A percentile compares a stretch with the other conserved stretches of the same genome.
phyloP scores from a whole-genome alignment of 2,113 vertebrate species.

The Meriones unguiculatus region DNA sequence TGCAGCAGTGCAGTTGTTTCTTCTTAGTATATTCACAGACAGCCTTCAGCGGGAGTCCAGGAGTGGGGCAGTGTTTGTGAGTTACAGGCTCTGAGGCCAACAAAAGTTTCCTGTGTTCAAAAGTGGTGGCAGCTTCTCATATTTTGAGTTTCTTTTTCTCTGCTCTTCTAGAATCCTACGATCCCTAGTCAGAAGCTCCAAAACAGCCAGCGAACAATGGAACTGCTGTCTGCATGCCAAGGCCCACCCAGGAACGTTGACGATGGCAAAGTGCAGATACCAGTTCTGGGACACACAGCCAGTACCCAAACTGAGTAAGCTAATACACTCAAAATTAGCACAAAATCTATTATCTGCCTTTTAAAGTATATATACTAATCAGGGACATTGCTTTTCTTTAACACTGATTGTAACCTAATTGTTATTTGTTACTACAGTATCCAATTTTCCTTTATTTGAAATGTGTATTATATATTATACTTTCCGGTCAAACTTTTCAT shows the following conservation, averaged over 20 bases:
- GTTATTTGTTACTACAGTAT: not conserved
- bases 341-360: not conserved
- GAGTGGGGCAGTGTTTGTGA: not conserved
- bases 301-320: slow-evolving; percentile 98
- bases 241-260: slow-evolving; percentile 97
- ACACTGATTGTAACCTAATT: slow-evolving; percentile 11
- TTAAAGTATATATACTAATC: slow-evolving; percentile 31
- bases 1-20: not conserved
- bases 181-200: slow-evolving; percentile 98
- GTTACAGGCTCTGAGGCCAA: not conserved
- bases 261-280: slow-evolving; percentile 97
- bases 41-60: not conserved
- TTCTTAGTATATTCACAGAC: not conserved
- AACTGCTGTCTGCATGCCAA: slow-evolving; percentile 96
- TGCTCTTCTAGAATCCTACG: slow-evolving; percentile 91
- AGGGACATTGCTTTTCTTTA: not conserved
- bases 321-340: not conserved
- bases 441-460: not conserved
- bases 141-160: slow-evolving; percentile 51
- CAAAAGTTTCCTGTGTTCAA: too few relatives aligned
- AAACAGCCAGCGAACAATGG: slow-evolving; percentile 99
- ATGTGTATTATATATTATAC: not conserved
- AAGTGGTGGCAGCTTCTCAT: not conserved
- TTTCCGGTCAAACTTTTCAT: not conserved
- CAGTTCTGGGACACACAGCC: slow-evolving; percentile 99